These are phyloP conservation scores for Papilio helenus DNA, from an alignment of 1,140 invertebrate species.

Conservation along the genomic window DNA sequence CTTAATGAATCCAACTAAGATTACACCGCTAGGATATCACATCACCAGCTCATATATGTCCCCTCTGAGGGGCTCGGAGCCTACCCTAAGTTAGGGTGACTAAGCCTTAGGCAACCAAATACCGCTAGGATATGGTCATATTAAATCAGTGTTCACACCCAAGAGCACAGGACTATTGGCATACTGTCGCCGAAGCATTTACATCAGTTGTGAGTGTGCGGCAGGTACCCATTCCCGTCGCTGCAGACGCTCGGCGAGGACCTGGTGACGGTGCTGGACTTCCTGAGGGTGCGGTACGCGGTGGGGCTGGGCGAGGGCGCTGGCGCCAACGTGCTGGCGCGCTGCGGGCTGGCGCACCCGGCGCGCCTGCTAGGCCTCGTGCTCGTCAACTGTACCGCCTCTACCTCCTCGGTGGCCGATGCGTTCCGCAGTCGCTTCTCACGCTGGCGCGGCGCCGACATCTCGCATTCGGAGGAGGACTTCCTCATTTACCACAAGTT, in stretches of 20 bases:
- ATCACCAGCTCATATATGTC: too few relatives aligned
- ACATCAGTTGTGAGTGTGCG: neutral
- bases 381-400: conserved; percentile 94
- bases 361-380: conserved; percentile 89
- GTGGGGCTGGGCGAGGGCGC: conserved; percentile 95
- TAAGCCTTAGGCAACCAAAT: too few relatives aligned
- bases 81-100: too few relatives aligned
- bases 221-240: conserved; percentile 91
- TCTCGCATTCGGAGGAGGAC: conserved; percentile 91
- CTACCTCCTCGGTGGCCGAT: conserved; percentile 93
- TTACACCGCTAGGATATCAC: neutral
- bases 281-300: conserved; percentile 90
- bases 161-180: neutral
- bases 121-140: neutral
- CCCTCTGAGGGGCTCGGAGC: too few relatives aligned
- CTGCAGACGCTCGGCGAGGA: conserved; percentile 93
- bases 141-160: neutral
- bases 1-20: neutral
- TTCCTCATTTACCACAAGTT: conserved; percentile 95
- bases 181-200: neutral
- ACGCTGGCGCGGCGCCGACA: conserved; percentile 88
- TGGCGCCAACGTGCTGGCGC: conserved; percentile 93
- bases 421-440: conserved; percentile 93
- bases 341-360: conserved; percentile 92
- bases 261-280: conserved; percentile 91